phyloP scores from a whole-genome alignment of 2,113 vertebrate genomes.

The Helogale parvula region DNA sequence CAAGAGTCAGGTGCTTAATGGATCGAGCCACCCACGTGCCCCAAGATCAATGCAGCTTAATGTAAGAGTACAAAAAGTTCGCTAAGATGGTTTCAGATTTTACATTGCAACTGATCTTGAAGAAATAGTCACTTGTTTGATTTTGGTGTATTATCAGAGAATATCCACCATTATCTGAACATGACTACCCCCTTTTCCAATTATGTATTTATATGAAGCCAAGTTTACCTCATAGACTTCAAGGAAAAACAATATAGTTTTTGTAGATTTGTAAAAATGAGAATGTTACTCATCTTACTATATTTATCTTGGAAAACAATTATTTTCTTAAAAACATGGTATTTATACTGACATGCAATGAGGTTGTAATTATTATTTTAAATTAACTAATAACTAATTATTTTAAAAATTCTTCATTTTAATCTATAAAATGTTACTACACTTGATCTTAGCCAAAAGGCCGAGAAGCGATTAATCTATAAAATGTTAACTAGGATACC shows the following conservation, averaged over 20 bases:
- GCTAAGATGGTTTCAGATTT: neutral
- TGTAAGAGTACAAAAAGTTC: neutral
- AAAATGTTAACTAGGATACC: neutral
- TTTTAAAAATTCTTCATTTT: neutral
- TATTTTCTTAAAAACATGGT: constrained; percentile 22
- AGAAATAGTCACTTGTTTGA: neutral
- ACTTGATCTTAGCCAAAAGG: too few species aligned
- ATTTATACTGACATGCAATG: neutral
- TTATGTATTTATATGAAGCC: neutral
- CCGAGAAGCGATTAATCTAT: neutral
- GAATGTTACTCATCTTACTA: neutral
- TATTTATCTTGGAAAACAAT: neutral
- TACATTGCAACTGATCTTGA: neutral
- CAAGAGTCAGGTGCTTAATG: too few species aligned
- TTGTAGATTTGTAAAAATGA: neutral
- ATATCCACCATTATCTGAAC: neutral
- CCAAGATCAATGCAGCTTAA: neutral
- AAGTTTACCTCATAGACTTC: neutral
- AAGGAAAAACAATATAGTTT: neutral
- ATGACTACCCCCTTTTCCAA: neutral
- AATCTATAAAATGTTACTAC: neutral
- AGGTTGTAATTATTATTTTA: neutral
- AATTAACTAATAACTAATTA: neutral
- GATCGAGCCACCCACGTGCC: too few species aligned
- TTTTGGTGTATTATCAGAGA: neutral